Conservation (phyloP, 2,888 invertebrate genomes). For the Aphidius colemani region DNA sequence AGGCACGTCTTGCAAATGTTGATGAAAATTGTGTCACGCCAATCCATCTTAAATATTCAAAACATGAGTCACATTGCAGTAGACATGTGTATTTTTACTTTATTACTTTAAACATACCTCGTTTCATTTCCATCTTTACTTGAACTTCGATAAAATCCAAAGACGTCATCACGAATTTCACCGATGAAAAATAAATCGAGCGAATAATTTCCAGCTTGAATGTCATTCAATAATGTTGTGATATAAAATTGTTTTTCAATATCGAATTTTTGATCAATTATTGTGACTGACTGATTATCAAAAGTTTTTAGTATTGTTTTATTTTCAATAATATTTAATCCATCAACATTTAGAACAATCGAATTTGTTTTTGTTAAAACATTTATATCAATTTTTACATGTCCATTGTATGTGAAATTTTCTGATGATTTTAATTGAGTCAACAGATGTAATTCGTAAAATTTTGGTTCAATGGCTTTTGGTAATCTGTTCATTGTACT, state of each 20-base stretch:
- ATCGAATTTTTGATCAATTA: constrained; percentile 37
- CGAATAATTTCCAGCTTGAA: constrained; percentile 56
- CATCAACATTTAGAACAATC: constrained; percentile 63
- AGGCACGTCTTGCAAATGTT: constrained; percentile 77
- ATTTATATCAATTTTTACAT: constrained; percentile 59
- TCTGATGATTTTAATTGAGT: constrained; percentile 33
- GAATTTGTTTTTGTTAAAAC: constrained; percentile 48
- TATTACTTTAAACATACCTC: constrained; percentile 61
- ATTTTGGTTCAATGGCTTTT: constrained; percentile 62
- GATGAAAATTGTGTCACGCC: constrained; percentile 82
- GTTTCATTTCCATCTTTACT: constrained; percentile 62
- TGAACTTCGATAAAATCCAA: constrained; percentile 68
- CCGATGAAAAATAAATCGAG: constrained; percentile 65
- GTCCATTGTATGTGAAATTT: constrained; percentile 58
- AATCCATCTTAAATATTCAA: constrained; percentile 68
- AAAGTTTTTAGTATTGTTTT: constrained; percentile 19
- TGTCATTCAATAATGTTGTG: constrained; percentile 25
- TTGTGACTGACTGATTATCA: constrained; percentile 18
- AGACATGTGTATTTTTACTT: not conserved
- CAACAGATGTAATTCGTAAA: constrained; percentile 62
- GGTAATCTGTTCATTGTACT: constrained; percentile 61
- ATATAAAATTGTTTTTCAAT: constrained; percentile 41
- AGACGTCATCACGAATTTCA: constrained; percentile 65
- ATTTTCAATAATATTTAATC: constrained; percentile 53
- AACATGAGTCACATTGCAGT: not conserved